These are phyloP conservation scores for Papilio polytes DNA, from an alignment of 1,140 invertebrate species.

Conservation along the genomic window DNA sequence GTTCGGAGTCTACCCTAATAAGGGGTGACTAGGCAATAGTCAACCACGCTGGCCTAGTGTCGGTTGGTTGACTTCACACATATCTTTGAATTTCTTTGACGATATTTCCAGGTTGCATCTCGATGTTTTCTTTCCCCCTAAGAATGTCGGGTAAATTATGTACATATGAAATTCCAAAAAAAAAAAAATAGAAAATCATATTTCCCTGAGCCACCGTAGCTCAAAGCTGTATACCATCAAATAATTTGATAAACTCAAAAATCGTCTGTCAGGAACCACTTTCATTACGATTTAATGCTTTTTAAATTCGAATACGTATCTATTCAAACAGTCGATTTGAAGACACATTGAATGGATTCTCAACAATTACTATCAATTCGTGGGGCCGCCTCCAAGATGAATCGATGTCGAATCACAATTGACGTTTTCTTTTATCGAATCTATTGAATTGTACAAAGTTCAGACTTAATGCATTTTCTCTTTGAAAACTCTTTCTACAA, in stretches of 20 bases:
- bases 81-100: no score
- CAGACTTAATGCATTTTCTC: background rate
- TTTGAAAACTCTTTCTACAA: background rate
- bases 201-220: background rate
- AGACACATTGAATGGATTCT: background rate
- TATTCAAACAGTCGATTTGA: background rate
- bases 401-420: conserved; percentile 21
- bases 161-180: no score
- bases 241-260: no score
- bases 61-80: background rate
- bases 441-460: conserved; percentile 24
- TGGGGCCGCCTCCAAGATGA: conserved; percentile 4
- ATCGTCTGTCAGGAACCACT: background rate
- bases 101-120: no score
- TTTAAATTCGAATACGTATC: background rate
- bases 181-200: no score
- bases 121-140: no score
- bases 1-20: no score
- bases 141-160: no score
- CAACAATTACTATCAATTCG: conserved; percentile 28
- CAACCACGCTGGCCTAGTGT: no score
- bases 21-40: no score
- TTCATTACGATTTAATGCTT: conserved; percentile 3
- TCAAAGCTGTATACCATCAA: background rate
- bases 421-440: conserved; percentile 29